Evolutionary conservation across 2,888 invertebrate species (phyloP), one percentile per base, ranked within the genome.

Genomic region (Chaetogeoica ovagalla): DNA sequence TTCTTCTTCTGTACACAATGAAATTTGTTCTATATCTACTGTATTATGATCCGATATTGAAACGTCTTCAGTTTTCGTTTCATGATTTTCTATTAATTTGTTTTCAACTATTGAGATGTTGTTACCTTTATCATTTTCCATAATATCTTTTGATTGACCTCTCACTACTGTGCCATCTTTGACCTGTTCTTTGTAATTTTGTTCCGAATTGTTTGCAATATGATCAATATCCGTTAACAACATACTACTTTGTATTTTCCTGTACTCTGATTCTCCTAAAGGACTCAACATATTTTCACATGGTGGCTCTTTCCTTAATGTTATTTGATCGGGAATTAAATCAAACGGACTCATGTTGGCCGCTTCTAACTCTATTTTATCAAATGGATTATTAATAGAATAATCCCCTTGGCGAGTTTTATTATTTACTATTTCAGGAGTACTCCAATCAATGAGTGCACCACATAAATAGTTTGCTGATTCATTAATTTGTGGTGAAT

Each of bases 281-380:
- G 77, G 62, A 63, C 63, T 79, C 9, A 79, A 23, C 21, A 70
- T 55, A 15, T 62, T 70, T 39, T 62, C 55, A 43, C 77, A 79
- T 2, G 62, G 70, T n/a, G 63, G 62, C 19, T 71, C 63, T 63
- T 8, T 21, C 30, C 13, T 57, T 57, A 19, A 9, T 63, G 63
- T 19, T 15, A 21, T 70, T 21, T 79, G 60, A 30, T 39, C 3
- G n/a, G 39, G 23, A 43, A 57, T 57, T 65, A 79, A 57, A 71
- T 79, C 71, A 71, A 79, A 71, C n/a, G 71, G 71, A 65, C 71
- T 63, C 79, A 71, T 71, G 19, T 39, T 70, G 4, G 63, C 70
- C 19, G 79, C 79, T 71, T 63, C 55, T 8, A 71, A 43, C 37
- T 71, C 79, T 8, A 79, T 43, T 23, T 39, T 23, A 71, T 79